Evolutionary conservation across 2,113 vertebrate genomes (phyloP), one percentile per base, ranked within the genome.

Genomic region (Lontra canadensis): DNA sequence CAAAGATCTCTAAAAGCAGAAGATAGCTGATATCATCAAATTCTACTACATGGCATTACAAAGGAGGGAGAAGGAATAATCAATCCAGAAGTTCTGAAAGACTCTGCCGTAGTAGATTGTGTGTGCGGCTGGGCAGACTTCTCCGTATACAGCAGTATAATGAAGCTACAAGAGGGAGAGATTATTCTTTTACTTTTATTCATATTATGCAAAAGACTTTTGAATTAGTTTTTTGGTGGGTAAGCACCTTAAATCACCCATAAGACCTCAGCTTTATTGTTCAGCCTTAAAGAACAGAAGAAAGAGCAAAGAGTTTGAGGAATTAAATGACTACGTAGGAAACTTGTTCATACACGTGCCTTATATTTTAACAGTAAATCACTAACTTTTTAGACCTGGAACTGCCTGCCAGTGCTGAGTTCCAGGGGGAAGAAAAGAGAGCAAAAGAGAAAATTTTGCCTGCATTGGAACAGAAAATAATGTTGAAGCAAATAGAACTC

Each of bases 401-500:
- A 97, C 93, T 93, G 94, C 96, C 97, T 97, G 96, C 91, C 97
- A 98, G 98, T 90, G 97, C 89, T 98, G 98, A 98, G 95, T 98
- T 94, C 95, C 59, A 44, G 96, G 95, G 61, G 25, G 61, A 13
- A 76, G 95, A 98, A 98, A 74, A 85, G 55, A 96, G 55, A 87
- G 26, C 6, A 1, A 96, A 97, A 95, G 95, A 96, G 96, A 97
- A 96, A 97, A 95, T 96, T 96, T 97, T 93, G 92, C 97, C 90
- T 82, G 82, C 21, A 98, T 97, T 96, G 82, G 97, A 98, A 98
- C 94, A 98, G 98, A 98, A 99, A 99, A 98, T 98, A 95, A 98
- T 96, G 98, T 98, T 88, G 98, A 98, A 98, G 98, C 98, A 98
- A 99, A 98, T 97, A 98, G 98, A 98, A 98, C 98, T 99, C 98